Percentiles rank a stretch among this genome's conserved stretches.
Conservation (phyloP, 1,140 invertebrate genomes). For the Eupristina koningsbergeri region DNA sequence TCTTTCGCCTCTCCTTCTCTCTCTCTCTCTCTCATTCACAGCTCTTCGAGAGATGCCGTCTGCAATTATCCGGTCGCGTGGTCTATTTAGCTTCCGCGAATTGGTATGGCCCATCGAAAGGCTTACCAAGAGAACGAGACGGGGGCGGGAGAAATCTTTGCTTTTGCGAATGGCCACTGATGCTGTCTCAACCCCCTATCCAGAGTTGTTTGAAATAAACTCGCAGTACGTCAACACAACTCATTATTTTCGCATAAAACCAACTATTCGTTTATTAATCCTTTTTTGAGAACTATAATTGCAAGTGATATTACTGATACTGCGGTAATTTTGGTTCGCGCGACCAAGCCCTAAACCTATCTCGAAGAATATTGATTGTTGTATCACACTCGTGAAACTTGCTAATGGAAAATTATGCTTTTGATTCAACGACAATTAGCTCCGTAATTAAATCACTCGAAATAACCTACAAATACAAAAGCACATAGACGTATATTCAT, state of each 20-base stretch:
- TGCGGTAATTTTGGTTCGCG: no score
- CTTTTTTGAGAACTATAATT: slow-evolving; percentile 1
- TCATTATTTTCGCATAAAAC: slow-evolving; percentile 41
- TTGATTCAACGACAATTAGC: background rate
- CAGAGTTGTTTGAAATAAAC: background rate
- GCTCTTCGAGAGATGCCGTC: slow-evolving; percentile 57
- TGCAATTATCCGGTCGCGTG: slow-evolving; percentile 68
- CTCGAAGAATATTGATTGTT: background rate
- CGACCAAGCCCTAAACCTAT: no score
- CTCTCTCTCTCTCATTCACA: slow-evolving; percentile 21
- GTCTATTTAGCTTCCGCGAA: slow-evolving; percentile 68
- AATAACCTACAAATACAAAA: no score
- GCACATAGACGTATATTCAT: no score
- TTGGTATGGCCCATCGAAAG: slow-evolving; percentile 64
- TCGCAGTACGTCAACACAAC: slow-evolving; percentile 10
- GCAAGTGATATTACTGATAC: slow-evolving; percentile 5
- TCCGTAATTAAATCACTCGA: background rate
- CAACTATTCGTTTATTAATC: background rate
- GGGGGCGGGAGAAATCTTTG: background rate
- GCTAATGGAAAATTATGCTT: no score
- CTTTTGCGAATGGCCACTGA: background rate
- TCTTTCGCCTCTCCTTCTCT: slow-evolving; percentile 60
- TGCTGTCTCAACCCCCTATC: background rate
- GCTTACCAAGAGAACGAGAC: slow-evolving; percentile 46
- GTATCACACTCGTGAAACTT: background rate